A percentile compares a stretch with the other conserved stretches of the same genome.
Evolutionary conservation across 1,140 invertebrate genomes (phyloP).

Genomic region (Drosophila azteca): DNA sequence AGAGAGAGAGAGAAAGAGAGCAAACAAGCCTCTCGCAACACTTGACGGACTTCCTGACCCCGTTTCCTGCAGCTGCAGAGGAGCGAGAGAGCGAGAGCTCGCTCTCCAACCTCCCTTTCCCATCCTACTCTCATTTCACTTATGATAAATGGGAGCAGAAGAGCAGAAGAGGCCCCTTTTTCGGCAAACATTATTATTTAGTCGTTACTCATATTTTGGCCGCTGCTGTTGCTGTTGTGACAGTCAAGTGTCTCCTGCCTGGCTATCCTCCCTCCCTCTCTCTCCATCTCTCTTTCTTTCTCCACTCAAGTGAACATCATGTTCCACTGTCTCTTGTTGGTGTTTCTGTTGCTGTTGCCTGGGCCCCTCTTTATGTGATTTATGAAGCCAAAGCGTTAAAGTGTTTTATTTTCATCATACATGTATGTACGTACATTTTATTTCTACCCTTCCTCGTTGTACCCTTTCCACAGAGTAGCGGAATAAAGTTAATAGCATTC

Average conservation of each 20-base stretch:
- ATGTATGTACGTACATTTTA: conserved; percentile 30
- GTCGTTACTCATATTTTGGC: conserved; percentile 79
- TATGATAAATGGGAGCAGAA: conserved; percentile 35
- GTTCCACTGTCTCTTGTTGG: conserved; percentile 44
- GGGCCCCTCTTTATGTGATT: conserved; percentile 60
- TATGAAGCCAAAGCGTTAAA: conserved; percentile 72
- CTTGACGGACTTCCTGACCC: conserved; percentile 60
- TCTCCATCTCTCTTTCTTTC: background rate
- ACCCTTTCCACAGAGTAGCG: too few relatives aligned
- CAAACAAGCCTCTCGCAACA: conserved; percentile 36
- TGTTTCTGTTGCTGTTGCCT: conserved; percentile 17
- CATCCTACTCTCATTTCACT: conserved; percentile 10
- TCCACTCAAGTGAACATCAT: conserved; percentile 58
- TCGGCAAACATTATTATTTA: conserved; percentile 77
- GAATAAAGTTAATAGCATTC: too few relatives aligned
- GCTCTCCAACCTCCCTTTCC: background rate
- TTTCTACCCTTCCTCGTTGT: too few relatives aligned
- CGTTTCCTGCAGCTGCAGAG: conserved; percentile 55
- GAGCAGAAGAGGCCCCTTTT: conserved; percentile 33
- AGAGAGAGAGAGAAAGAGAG: background rate
- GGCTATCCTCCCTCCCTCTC: background rate
- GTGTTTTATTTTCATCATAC: conserved; percentile 67
- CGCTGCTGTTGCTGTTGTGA: conserved; percentile 66
- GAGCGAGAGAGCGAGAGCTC: conserved; percentile 24
- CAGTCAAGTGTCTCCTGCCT: conserved; percentile 47